Percentiles rank a stretch among this genome's conserved stretches.
Conservation (phyloP, 2,797 vertebrate species). For the Huso huso region DNA sequence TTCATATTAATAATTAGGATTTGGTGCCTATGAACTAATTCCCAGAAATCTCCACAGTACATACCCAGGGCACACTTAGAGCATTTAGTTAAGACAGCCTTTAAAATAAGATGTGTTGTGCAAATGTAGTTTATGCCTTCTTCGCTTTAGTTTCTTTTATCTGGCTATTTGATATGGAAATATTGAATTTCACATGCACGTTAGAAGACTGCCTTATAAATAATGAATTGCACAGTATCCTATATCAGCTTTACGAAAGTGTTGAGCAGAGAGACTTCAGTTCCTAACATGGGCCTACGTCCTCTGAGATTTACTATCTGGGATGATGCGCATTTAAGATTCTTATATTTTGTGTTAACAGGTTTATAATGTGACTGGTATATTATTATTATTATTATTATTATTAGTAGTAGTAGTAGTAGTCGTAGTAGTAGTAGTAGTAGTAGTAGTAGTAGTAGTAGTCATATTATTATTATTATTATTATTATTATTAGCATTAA, state of each 20-base stretch:
- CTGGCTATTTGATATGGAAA: slow-evolving; percentile 29
- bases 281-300: slow-evolving; percentile 17
- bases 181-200: slow-evolving; percentile 27
- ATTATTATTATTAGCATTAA: no score
- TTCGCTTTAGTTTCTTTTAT: slow-evolving; percentile 24
- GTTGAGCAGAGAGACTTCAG: slow-evolving; percentile 21
- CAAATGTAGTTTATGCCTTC: slow-evolving; percentile 23
- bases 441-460: no score
- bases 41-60: slow-evolving; percentile 15
- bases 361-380: background rate
- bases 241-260: slow-evolving; percentile 31
- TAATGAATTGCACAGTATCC: slow-evolving; percentile 34
- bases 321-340: background rate
- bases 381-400: background rate
- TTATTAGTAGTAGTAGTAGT: slow-evolving; percentile 1
- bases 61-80: slow-evolving; percentile 15
- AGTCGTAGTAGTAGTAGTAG: background rate
- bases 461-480: no score
- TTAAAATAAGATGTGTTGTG: slow-evolving; percentile 22
- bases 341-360: background rate
- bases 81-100: slow-evolving; percentile 12
- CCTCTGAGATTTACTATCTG: slow-evolving; percentile 11
- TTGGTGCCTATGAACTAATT: slow-evolving; percentile 15
- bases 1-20: slow-evolving; percentile 17
- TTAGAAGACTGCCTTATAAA: slow-evolving; percentile 27